phyloP scores from a whole-genome alignment of 2,888 invertebrate genomes.

The Thera obeliscata region DNA sequence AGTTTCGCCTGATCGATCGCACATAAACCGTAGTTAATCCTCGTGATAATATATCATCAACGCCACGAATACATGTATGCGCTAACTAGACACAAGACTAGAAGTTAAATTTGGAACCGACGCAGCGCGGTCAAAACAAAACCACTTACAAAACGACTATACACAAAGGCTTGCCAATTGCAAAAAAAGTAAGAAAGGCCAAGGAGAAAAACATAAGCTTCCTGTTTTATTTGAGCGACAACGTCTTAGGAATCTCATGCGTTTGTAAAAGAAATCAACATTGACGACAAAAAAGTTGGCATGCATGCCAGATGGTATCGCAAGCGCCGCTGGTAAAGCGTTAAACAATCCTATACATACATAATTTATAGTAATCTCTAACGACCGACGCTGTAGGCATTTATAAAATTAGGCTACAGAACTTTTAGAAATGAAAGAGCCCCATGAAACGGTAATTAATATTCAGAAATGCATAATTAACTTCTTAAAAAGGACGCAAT shows the following conservation, averaged over 20 bases:
- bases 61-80: conserved; percentile 40
- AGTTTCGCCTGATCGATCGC: conserved; percentile 28
- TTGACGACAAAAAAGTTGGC: conserved; percentile 75
- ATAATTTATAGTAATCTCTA: conserved; percentile 66
- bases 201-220: conserved; percentile 54
- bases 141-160: conserved; percentile 34
- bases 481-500: too few relatives aligned
- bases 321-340: conserved; percentile 60
- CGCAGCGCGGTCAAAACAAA: conserved; percentile 51
- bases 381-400: conserved; percentile 51
- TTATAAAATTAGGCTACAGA: conserved; percentile 25
- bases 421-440: background rate
- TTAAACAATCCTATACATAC: conserved; percentile 51
- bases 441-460: background rate
- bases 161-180: conserved; percentile 51
- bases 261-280: conserved; percentile 67
- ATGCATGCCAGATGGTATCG: conserved; percentile 56
- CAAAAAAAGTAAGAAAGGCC: conserved; percentile 45
- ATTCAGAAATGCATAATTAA: too few relatives aligned
- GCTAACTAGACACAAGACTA: conserved; percentile 61
- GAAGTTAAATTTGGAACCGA: conserved; percentile 71
- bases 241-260: conserved; percentile 60
- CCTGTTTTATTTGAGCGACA: conserved; percentile 64
- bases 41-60: conserved; percentile 34
- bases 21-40: conserved; percentile 25